Percentiles rank a stretch among this genome's conserved stretches.
Evolutionary conservation across 2,888 invertebrate species (phyloP).

Genomic region (Acheta domesticus): DNA sequence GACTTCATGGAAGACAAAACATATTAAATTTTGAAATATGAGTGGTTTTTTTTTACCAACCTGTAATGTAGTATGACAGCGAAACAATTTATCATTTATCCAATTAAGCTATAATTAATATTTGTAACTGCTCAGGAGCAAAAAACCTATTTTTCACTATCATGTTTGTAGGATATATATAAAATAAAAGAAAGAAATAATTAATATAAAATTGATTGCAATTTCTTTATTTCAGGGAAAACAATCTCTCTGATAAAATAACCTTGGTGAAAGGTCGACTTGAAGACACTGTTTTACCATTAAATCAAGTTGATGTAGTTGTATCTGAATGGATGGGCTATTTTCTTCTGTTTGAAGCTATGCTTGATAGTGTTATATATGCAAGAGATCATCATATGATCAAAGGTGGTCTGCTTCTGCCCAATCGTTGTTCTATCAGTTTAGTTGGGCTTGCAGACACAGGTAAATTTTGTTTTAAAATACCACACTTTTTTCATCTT

Average conservation of each 20-base stretch:
- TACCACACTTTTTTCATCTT: no score
- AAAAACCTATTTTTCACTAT: no score
- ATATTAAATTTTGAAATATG: no score
- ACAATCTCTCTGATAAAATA: slow-evolving; percentile 68
- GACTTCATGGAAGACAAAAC: no score
- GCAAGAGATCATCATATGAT: slow-evolving; percentile 79
- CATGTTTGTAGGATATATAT: no score
- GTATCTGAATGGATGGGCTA: slow-evolving; percentile 99
- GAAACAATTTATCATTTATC: no score
- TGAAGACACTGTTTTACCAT: slow-evolving; percentile 75
- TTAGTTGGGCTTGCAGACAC: slow-evolving; percentile 75
- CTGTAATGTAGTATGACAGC: no score
- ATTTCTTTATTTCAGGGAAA: slow-evolving; percentile 57
- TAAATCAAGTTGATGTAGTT: slow-evolving; percentile 81
- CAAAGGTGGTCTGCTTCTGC: slow-evolving; percentile 72
- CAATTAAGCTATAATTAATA: no score
- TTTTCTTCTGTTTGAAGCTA: slow-evolving; percentile 92
- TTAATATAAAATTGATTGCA: no score
- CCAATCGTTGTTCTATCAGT: slow-evolving; percentile 79
- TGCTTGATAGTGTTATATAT: slow-evolving; percentile 90
- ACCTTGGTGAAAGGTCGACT: slow-evolving; percentile 78
- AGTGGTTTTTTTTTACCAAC: no score
- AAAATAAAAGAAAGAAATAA: no score
- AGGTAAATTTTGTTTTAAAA: slow-evolving; percentile 48
- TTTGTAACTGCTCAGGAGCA: no score